Base-by-base conservation (phyloP, 1,140 invertebrate genomes). In the Meloidogyne hapla region DNA sequence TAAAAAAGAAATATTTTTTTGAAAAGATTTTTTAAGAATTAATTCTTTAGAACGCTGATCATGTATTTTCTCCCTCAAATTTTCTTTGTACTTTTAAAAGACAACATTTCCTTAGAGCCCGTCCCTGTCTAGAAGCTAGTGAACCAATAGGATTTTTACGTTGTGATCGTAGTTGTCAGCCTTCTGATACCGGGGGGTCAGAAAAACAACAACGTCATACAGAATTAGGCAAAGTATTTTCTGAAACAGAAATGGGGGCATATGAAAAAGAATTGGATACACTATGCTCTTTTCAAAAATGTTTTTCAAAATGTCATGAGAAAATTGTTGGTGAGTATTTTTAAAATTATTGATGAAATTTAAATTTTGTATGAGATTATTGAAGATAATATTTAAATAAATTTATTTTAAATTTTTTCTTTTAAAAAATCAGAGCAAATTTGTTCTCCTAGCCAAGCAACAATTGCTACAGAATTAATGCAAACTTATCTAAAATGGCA, bases 1-100 rank as follows among this genome's bases (percentile, higher is more conserved):
- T 84, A 25, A 69, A 72, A 26, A 25, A 45, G n/a, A 28, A 48
- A 28, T 10, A 25, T 68, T 15, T 56, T 33, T 69, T 61, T 8
- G 28, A 33, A 15, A 12, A 4, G 13, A 15, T 74, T 21, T 45
- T 21, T n/a, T 62, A 9, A n/a, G 65, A 62, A n/a, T n/a, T n/a
- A n/a, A 71, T 61, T 10, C 77, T 79, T 56, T 45, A 85, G 82
- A 77, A 77, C 9, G 85, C 85, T 23, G 85, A 87, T 69, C 78
- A 80, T n/a, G 81, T 86, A 1, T 86, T 87, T 69, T 87, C 85
- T 10, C 85, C 85, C 2, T 82, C 85, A 21, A 86, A 86, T 73
- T 87, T 86, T 70, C 45, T 86, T 13, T 86, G 85, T 68, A 63
- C 80, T 38, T 86, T 86, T 70, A 87, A 87, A 78, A n/a, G 83